Evolutionary conservation across 2,113 vertebrate species (phyloP).

Genomic region (Pteropus alecto): DNA sequence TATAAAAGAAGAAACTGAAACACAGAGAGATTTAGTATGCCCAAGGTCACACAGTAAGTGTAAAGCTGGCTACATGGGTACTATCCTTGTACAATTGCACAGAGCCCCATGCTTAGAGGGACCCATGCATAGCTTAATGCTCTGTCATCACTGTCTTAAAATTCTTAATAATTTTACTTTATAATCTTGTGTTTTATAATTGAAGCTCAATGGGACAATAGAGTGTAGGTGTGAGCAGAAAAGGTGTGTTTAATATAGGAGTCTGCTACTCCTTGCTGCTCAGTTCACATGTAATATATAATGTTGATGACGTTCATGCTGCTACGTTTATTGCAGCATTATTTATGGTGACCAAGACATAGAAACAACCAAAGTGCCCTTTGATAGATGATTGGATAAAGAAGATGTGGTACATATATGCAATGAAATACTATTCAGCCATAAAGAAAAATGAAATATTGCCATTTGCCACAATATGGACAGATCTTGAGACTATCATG

Average conservation of each 20-base stretch:
- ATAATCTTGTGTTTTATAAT: not conserved
- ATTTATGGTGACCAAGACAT: no score
- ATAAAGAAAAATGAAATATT: no score
- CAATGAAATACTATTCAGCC: no score
- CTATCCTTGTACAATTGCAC: not conserved
- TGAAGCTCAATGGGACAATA: not conserved
- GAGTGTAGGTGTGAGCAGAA: not conserved
- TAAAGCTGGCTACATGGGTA: not conserved
- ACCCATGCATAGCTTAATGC: not conserved
- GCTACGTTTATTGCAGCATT: no score
- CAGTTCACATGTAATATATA: not conserved
- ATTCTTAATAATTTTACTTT: not conserved
- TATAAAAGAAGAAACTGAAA: not conserved
- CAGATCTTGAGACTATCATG: no score
- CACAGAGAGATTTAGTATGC: not conserved
- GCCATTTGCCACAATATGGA: no score
- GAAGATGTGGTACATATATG: no score
- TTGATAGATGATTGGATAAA: no score
- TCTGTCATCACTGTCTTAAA: not conserved
- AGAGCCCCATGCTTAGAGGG: not conserved
- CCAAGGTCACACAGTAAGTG: not conserved
- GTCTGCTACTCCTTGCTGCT: not conserved
- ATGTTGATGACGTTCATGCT: not conserved
- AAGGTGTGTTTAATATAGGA: fast-evolving
- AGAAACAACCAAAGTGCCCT: no score